Evolutionary conservation across 2,797 vertebrate species (phyloP).

Genomic region (Selene dorsalis): DNA sequence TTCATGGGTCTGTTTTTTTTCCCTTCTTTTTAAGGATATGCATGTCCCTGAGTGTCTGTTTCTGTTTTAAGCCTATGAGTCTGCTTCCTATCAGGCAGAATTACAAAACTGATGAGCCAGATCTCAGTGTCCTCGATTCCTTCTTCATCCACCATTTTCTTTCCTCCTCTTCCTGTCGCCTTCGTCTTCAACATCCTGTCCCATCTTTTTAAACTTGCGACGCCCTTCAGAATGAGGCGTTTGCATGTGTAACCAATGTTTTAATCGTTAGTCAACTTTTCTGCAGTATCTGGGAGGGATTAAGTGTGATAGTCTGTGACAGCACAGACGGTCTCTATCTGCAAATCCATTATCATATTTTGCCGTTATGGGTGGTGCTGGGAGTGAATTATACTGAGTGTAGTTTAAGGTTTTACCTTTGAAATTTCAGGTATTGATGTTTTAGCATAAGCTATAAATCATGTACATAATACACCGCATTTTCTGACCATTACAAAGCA

Average conservation of each 20-base stretch:
- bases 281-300: constrained; percentile 29
- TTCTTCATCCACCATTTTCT: constrained; percentile 39
- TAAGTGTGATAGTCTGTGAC: constrained; percentile 29
- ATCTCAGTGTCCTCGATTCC: constrained; percentile 41
- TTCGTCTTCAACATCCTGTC: constrained; percentile 30
- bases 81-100: constrained; percentile 47
- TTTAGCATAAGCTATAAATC: constrained; percentile 1
- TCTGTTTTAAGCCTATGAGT: constrained; percentile 46
- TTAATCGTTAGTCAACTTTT: constrained; percentile 41
- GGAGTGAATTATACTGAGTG: not conserved
- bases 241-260: constrained; percentile 29
- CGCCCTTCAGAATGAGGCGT: constrained; percentile 28
- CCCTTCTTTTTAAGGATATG: constrained; percentile 25
- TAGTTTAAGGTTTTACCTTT: too few relatives aligned
- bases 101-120: constrained; percentile 61
- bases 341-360: constrained; percentile 40
- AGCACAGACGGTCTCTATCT: constrained; percentile 18
- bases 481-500: not conserved
- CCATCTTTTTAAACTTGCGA: constrained; percentile 42
- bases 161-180: constrained; percentile 20
- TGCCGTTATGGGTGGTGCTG: constrained; percentile 1
- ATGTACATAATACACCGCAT: not conserved
- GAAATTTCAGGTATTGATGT: not conserved
- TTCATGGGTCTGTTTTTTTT: constrained; percentile 2
- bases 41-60: constrained; percentile 24